Base-by-base conservation (phyloP, 2,888 invertebrate species). In the Operophtera brumata region DNA sequence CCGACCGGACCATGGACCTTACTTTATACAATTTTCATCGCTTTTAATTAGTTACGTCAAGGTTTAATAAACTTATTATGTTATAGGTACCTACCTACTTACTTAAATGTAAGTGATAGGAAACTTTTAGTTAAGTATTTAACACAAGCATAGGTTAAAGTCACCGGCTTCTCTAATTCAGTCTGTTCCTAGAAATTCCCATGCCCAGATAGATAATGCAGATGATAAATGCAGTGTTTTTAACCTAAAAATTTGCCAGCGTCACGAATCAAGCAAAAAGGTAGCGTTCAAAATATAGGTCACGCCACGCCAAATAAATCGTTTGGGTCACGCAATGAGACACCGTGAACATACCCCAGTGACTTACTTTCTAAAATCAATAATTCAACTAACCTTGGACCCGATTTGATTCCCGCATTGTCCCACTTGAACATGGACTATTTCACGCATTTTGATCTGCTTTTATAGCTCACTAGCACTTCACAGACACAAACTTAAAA, bases 361-460 rank as follows among this genome's bases (percentile, higher is more conserved):
- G 13, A 32, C 41, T 11, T 35, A 35, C 9, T 28, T 45, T 20
- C 11, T 28, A 41, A 25, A 46, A 52, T 52, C 51, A 11, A 52
- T 47, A 34, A 26, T 36, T 25, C 6, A 10, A 36, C 37, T 1
- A 86, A 96, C 96, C 93, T 97, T 97, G 47, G 97, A 96, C 66
- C 97, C 97, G 76, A 97, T 97, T 87, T 97, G 97, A 85, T 97
- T 98, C 47, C 97, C 97, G 81, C 97, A 97, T 82, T 97, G 97
- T 47, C 97, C 98, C 52, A 96, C 95, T 85, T 98, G 97, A 53
- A 98, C 93, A 80, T 97, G 97, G 56, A 98, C 96, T 71, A 98
- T 97, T 93, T 97, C 97, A 86, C 97, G 94, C 97, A 98, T 98
- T 87, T 65, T 13, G 26, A 36, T 35, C 35, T 35, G 10, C n/a